A percentile compares a stretch with the other conserved stretches of the same genome.
phyloP scores from a whole-genome alignment of 2,113 vertebrate species.

The Symphodus melops region DNA sequence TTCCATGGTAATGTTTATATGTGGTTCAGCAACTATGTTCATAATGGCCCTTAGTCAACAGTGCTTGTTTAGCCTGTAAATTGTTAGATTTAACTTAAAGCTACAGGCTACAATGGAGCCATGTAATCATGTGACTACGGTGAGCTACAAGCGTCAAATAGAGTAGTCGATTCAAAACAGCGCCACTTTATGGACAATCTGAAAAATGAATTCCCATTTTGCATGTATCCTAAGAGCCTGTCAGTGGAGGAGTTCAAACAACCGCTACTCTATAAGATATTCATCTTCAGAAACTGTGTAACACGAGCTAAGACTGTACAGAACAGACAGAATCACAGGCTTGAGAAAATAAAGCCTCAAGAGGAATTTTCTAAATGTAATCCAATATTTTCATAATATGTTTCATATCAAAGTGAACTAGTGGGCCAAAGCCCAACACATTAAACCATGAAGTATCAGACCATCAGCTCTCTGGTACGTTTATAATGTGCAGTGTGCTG shows the following conservation, averaged over 20 bases:
- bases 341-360: conserved; percentile 8
- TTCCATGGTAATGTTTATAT: no score
- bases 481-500: conserved; percentile 25
- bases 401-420: conserved; percentile 25
- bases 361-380: conserved; percentile 17
- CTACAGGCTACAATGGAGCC: no score
- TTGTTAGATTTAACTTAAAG: no score
- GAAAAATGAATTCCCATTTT: no score
- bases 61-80: no score
- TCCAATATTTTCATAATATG: conserved; percentile 22
- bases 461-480: conserved; percentile 20
- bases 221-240: no score
- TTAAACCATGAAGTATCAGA: conserved; percentile 11
- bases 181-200: no score
- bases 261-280: conserved; percentile 15
- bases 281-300: conserved; percentile 17
- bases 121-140: no score
- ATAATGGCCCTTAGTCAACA: no score
- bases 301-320: conserved; percentile 9
- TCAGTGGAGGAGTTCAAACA: conserved; percentile 5
- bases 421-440: conserved; percentile 22
- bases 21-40: no score
- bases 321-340: conserved; percentile 7
- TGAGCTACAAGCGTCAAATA: no score
- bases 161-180: no score